These are phyloP conservation scores for Gavia stellata DNA, from an alignment of 2,113 vertebrate species.

Conservation along the genomic window DNA sequence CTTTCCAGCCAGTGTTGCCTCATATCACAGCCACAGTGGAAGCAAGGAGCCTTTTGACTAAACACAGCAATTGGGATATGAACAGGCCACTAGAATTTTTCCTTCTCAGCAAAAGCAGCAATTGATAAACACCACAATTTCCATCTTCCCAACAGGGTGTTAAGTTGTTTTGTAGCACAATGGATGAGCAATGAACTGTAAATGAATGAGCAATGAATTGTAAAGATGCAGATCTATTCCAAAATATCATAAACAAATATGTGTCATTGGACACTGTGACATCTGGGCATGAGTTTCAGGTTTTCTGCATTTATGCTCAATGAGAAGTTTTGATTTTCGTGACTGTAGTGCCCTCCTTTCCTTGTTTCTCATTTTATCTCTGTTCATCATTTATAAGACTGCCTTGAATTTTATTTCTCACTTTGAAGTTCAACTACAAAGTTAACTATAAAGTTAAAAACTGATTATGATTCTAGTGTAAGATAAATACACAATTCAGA, in stretches of 20 bases:
- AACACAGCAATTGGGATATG: background rate
- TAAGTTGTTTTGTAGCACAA: background rate
- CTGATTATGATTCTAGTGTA: background rate
- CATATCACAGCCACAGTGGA: background rate
- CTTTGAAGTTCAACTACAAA: background rate
- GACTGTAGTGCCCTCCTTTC: background rate
- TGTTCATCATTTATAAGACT: background rate
- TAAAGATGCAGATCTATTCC: background rate
- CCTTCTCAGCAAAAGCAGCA: background rate
- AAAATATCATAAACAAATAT: background rate
- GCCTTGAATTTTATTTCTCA: background rate
- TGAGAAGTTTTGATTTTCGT: background rate
- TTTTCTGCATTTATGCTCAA: background rate
- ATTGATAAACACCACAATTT: background rate
- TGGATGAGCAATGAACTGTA: background rate
- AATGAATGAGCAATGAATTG: no score
- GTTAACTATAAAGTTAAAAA: background rate
- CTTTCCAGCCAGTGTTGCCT: background rate
- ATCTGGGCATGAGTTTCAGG: background rate
- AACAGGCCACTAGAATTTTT: background rate
- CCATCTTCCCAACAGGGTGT: background rate
- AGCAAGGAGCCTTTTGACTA: background rate
- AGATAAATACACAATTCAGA: background rate
- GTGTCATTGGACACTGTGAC: background rate
- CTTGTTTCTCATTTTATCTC: background rate